Conservation (phyloP, 1,140 invertebrate species). For the Bombus superbus region DNA sequence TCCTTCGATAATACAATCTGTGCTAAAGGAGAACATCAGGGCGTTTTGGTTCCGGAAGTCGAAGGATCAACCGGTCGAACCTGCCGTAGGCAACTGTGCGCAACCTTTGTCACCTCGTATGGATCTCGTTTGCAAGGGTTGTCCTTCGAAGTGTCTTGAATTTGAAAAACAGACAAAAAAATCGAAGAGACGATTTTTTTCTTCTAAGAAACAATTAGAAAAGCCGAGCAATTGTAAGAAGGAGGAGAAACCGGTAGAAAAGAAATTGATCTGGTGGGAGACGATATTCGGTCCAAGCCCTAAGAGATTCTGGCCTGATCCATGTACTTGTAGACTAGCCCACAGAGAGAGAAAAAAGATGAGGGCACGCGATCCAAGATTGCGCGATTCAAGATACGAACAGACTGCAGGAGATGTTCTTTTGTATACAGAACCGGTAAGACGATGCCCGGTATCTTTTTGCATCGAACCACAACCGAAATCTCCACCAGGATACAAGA, state of each 20-base stretch:
- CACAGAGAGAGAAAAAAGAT: neutral
- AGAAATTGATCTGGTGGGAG: conserved; percentile 35
- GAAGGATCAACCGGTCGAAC: neutral
- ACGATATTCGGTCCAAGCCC: conserved; percentile 44
- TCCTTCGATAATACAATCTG: neutral
- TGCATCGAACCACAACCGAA: conserved; percentile 48
- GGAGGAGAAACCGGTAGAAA: neutral
- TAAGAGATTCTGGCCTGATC: conserved; percentile 36
- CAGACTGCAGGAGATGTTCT: conserved; percentile 37
- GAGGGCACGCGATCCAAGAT: neutral
- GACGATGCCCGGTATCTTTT: neutral
- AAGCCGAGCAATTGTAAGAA: conserved; percentile 41
- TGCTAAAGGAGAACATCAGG: neutral
- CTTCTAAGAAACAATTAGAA: neutral
- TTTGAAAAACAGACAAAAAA: conserved; percentile 19
- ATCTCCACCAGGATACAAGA: conserved; percentile 29
- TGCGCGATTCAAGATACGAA: conserved; percentile 45
- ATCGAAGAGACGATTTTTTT: neutral
- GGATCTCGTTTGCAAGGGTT: conserved; percentile 14
- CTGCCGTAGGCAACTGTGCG: conserved; percentile 17
- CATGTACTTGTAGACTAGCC: conserved; percentile 11
- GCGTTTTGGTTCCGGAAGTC: neutral
- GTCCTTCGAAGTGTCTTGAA: conserved; percentile 46
- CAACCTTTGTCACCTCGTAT: neutral
- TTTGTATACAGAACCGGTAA: conserved; percentile 46